A percentile compares a stretch with the other conserved stretches of the same genome.
These are phyloP conservation scores for Campoplex nolae DNA, from an alignment of 2,888 invertebrate genomes.

Conservation along the genomic window DNA sequence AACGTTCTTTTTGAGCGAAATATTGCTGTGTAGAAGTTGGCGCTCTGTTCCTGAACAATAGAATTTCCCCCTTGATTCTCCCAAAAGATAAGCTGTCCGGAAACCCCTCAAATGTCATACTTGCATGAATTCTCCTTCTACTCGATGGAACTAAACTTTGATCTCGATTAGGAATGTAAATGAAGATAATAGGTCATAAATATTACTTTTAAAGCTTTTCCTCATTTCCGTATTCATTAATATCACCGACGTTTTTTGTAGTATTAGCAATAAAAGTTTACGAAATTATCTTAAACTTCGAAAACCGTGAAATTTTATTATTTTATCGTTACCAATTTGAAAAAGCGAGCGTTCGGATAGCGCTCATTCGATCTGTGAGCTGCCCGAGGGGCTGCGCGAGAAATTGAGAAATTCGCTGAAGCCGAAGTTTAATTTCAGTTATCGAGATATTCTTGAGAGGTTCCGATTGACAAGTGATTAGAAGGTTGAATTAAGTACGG, in stretches of 20 bases:
- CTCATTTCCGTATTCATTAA: neutral
- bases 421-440: neutral
- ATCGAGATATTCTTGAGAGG: neutral
- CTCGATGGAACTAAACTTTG: neutral
- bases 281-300: neutral
- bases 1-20: too few species aligned
- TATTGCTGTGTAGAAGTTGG: too few species aligned
- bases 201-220: neutral
- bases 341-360: neutral
- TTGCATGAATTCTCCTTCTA: neutral
- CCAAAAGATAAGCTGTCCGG: too few species aligned
- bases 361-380: neutral
- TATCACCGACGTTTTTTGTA: neutral
- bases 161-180: neutral
- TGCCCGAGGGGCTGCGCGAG: neutral
- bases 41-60: too few species aligned
- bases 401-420: neutral
- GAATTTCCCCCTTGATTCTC: too few species aligned
- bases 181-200: neutral
- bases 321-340: neutral
- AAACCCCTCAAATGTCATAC: too few species aligned
- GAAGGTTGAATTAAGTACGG: neutral
- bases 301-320: neutral
- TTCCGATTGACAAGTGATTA: neutral
- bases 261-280: conserved; percentile 1